Conservation (phyloP, 2,113 vertebrate genomes). For the Pangasianodon hypophthalmus region DNA sequence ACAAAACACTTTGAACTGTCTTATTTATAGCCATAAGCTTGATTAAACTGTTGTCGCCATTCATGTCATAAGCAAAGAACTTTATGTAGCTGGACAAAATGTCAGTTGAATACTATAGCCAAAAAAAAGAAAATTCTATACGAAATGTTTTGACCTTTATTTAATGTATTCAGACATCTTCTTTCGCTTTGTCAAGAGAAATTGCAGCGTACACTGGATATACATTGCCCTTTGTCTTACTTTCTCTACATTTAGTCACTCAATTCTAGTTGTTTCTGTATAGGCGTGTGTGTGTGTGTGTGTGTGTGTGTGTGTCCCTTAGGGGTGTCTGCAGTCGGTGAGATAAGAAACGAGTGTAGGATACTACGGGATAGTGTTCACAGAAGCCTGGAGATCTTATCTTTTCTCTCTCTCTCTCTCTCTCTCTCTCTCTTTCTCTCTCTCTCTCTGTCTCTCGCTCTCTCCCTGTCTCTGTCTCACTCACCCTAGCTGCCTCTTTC, state of each 20-base stretch:
- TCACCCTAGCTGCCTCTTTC: slow-evolving; percentile 66
- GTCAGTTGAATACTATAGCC: not conserved
- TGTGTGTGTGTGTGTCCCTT: slow-evolving; percentile 74
- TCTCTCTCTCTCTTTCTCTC: slow-evolving; percentile 56
- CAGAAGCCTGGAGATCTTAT: slow-evolving; percentile 79
- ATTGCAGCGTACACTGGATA: not conserved
- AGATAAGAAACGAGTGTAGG: slow-evolving; percentile 79
- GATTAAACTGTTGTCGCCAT: too few relatives aligned
- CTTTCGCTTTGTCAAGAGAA: too few relatives aligned
- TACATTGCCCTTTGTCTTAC: slow-evolving; percentile 14
- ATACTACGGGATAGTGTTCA: slow-evolving; percentile 80
- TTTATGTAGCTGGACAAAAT: not conserved
- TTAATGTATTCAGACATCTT: too few relatives aligned
- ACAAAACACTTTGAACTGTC: not conserved
- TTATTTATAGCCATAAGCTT: not conserved
- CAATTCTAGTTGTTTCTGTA: not conserved
- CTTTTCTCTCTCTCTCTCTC: slow-evolving; percentile 63
- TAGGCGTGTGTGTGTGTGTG: slow-evolving; percentile 51
- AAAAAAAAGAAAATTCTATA: not conserved
- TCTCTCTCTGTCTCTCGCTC: slow-evolving; percentile 40
- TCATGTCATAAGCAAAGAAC: not conserved
- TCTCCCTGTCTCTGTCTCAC: slow-evolving; percentile 57
- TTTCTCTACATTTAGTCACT: slow-evolving; percentile 13
- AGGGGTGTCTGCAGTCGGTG: slow-evolving; percentile 76
- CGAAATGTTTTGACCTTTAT: not conserved